Conservation (phyloP, 2,888 invertebrate genomes). For the Cryptocephalus primarius region DNA sequence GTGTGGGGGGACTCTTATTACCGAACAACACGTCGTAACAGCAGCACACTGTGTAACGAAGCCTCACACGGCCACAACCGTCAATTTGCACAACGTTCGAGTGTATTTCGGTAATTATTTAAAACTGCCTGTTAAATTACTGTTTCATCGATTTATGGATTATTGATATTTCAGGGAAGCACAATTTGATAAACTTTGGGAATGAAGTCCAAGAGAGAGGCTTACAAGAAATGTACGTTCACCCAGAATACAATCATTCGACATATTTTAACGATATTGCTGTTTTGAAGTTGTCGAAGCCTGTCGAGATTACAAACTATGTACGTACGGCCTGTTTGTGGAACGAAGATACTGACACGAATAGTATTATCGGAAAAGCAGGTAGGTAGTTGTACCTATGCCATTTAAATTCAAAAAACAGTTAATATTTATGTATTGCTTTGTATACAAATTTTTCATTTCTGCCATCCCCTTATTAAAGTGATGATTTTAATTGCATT, state of each 20-base stretch:
- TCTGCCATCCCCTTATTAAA: too few relatives aligned
- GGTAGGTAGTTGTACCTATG: slow-evolving; percentile 14
- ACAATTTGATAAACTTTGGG: not conserved
- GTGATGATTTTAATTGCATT: too few relatives aligned
- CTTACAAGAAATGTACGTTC: slow-evolving; percentile 31
- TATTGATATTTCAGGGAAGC: slow-evolving; percentile 21
- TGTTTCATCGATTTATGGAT: too few relatives aligned
- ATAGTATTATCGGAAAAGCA: slow-evolving; percentile 18
- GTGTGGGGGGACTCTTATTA: slow-evolving; percentile 31
- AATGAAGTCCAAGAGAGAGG: slow-evolving; percentile 38
- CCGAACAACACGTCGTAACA: slow-evolving; percentile 25
- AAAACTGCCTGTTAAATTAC: too few relatives aligned
- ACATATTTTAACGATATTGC: slow-evolving; percentile 43
- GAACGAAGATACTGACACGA: slow-evolving; percentile 26
- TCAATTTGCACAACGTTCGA: not conserved
- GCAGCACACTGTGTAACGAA: slow-evolving; percentile 31
- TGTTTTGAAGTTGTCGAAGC: slow-evolving; percentile 40
- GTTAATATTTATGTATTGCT: too few relatives aligned
- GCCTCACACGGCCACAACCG: not conserved
- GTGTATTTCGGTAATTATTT: not conserved
- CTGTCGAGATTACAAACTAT: slow-evolving; percentile 39
- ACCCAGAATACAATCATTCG: slow-evolving; percentile 33
- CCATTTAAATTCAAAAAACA: not conserved
- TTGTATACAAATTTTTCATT: too few relatives aligned
- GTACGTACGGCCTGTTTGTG: slow-evolving; percentile 51